Evolutionary conservation across 2,113 vertebrate species (phyloP), one percentile per base, ranked within the genome.

Genomic region (Cairina moschata): DNA sequence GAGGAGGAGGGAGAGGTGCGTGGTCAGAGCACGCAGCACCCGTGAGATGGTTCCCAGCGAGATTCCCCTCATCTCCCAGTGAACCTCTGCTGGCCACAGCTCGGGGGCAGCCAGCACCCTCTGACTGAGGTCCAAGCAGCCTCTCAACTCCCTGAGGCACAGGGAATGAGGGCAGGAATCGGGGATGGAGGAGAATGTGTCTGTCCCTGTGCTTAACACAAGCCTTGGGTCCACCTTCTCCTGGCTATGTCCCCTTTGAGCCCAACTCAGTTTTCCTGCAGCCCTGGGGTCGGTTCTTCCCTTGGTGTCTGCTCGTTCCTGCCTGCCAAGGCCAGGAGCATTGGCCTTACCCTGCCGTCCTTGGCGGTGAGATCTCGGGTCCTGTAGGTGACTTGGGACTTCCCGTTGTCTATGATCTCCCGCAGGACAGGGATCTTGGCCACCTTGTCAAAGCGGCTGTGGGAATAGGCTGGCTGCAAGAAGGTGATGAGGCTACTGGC

Each of bases 401-500:
- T 99, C 83, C 99, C 98, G 0, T 98, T 98, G 68, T 99, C 99
- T 1, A 98, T 95, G 94, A 99, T 99, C 94, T 99, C 98, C 90
- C 99, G 97, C 46, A 95, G 67, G 28, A 99, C 97, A 1, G 99
- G 99, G 88, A 99, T 99, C 82, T 98, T 98, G 69, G 98, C 99
- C 88, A 99, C 59, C 5, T 98, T 98, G 2, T 99, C 99, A 72
- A 98, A 97, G 7, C 98, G 97, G 92, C 98, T 99, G 98, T 98
- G 98, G 4, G 97, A 97, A 94, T 98, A 99, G 34, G 98, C 97
- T 0, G 99, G 98, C 95, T 99, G 98, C 80, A 98, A 97, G 95
- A 99, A 99, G 12, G 98, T 98, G 96, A 99, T 98, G 77, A 99
- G 90, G 31, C 98, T 99, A 63, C 98, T 98, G 93, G 99, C 99